phyloP scores from a whole-genome alignment of 2,797 vertebrate species.

The Argyrosomus regius region DNA sequence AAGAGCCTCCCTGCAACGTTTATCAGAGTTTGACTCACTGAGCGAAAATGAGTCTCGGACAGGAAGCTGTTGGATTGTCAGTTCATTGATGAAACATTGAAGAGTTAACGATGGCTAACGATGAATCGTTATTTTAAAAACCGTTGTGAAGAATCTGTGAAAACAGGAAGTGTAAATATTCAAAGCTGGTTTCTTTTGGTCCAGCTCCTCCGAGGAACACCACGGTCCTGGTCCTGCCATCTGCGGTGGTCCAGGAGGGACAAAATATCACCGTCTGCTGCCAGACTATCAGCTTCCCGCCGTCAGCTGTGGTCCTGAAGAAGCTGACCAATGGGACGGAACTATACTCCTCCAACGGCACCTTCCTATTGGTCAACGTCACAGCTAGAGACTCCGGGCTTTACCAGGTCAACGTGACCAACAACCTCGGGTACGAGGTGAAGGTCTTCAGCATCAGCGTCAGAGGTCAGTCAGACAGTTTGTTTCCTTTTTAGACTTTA shows the following conservation, averaged over 20 bases:
- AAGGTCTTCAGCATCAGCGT: conserved; percentile 79
- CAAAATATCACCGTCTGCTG: conserved; percentile 83
- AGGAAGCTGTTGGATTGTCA: no score
- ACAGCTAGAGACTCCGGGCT: conserved; percentile 76
- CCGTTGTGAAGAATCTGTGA: no score
- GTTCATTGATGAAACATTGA: no score
- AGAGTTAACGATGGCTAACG: no score
- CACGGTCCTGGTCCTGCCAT: conserved; percentile 76
- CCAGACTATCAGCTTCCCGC: conserved; percentile 78
- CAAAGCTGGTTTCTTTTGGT: conserved; percentile 26
- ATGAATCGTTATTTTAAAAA: no score
- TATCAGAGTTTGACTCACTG: no score
- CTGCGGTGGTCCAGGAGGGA: conserved; percentile 80
- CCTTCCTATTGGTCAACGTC: conserved; percentile 80
- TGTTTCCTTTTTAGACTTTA: no score
- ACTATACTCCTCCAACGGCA: conserved; percentile 74
- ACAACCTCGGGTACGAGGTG: conserved; percentile 76
- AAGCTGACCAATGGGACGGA: conserved; percentile 77
- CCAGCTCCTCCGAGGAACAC: conserved; percentile 83
- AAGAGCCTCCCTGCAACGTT: no score
- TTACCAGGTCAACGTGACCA: conserved; percentile 82
- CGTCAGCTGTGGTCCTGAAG: conserved; percentile 78
- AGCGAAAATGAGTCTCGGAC: no score
- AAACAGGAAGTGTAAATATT: no score
- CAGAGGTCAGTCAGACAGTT: conserved; percentile 63